Evolutionary conservation across 2,113 vertebrate species (phyloP).

Genomic region (Seriola quinqueradiata): DNA sequence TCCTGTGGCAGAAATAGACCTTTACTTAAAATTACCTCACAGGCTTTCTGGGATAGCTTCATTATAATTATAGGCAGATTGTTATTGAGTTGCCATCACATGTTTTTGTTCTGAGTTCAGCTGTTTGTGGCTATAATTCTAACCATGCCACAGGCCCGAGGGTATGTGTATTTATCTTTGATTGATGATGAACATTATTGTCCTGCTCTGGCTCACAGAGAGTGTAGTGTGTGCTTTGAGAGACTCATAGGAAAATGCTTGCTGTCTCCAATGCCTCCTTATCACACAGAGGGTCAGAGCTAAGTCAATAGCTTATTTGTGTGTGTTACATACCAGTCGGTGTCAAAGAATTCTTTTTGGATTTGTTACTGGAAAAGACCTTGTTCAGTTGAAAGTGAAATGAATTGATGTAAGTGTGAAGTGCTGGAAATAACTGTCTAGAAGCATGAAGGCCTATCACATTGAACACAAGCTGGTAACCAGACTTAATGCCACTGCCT

Average conservation of each 20-base stretch:
- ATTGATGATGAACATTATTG: constrained; percentile 61
- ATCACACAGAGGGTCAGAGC: constrained; percentile 53
- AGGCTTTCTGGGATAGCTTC: constrained; percentile 3
- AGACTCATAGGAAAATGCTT: constrained; percentile 40
- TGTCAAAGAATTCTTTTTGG: constrained; percentile 45
- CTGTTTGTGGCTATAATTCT: constrained; percentile 26
- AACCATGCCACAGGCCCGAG: background rate
- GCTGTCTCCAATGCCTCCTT: constrained; percentile 45
- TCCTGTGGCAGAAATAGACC: constrained; percentile 25
- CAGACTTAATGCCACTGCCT: constrained; percentile 6
- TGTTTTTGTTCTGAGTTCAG: constrained; percentile 10
- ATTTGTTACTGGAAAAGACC: constrained; percentile 47
- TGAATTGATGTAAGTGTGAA: constrained; percentile 44
- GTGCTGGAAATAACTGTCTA: constrained; percentile 34
- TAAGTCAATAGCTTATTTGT: constrained; percentile 56
- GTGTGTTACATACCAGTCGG: constrained; percentile 37
- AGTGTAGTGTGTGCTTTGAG: constrained; percentile 35
- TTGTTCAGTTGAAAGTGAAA: constrained; percentile 48
- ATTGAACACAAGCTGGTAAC: constrained; percentile 38
- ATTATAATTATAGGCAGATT: constrained; percentile 8
- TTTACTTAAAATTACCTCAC: constrained; percentile 6
- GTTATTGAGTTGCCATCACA: constrained; percentile 14
- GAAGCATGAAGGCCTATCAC: constrained; percentile 39
- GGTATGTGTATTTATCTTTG: constrained; percentile 46
- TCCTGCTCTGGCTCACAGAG: constrained; percentile 23